Evolutionary conservation across 2,888 invertebrate genomes (phyloP).

Genomic region (Cantharis rustica): DNA sequence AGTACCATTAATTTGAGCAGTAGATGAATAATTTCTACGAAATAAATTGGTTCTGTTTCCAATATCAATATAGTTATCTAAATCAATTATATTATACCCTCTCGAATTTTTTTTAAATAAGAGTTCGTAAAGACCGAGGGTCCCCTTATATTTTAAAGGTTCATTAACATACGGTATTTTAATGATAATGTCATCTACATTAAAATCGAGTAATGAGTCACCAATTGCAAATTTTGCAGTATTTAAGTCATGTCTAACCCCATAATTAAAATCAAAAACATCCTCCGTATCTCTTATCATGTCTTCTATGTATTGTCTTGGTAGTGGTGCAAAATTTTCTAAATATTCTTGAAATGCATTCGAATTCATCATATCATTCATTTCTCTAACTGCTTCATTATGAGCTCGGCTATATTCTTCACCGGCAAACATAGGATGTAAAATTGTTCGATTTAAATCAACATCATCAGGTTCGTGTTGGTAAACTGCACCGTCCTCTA

Average conservation of each 20-base stretch:
- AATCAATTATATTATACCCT: too few relatives aligned
- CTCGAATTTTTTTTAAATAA: conserved; percentile 6
- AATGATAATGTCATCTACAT: neutral
- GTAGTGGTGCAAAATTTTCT: neutral
- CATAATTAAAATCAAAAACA: neutral
- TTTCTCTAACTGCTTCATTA: neutral
- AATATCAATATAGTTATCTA: too few relatives aligned
- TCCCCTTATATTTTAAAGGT: neutral
- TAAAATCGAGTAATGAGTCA: too few relatives aligned
- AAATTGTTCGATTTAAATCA: too few relatives aligned
- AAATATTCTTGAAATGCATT: neutral
- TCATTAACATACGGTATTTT: neutral
- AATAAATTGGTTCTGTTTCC: too few relatives aligned
- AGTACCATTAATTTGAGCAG: neutral
- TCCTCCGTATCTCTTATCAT: neutral
- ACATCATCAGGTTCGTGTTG: too few relatives aligned
- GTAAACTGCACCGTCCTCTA: too few relatives aligned
- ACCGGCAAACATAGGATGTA: too few relatives aligned
- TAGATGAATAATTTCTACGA: too few relatives aligned
- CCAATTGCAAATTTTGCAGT: neutral
- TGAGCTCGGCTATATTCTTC: neutral
- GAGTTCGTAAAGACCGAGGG: conserved; percentile 1
- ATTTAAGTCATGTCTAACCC: neutral
- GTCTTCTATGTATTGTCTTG: neutral
- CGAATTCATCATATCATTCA: neutral